phyloP scores from a whole-genome alignment of 2,888 invertebrate genomes.

The Neoitamus cyanurus region DNA sequence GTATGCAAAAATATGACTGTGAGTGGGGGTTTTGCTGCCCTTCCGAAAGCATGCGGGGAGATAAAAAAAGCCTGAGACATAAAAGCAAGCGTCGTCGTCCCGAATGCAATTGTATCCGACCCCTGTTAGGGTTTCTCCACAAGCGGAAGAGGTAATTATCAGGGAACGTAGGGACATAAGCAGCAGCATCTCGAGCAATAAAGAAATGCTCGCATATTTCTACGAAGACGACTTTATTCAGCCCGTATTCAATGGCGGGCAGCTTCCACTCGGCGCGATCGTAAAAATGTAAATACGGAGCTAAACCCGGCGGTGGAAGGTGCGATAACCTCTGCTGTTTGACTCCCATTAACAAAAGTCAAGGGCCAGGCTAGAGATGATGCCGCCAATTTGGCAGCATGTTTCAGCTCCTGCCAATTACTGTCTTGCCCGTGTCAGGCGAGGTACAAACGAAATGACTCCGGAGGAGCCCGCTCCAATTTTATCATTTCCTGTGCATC shows the following conservation, averaged over 20 bases:
- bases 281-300: constrained; percentile 47
- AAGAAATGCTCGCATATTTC: not conserved
- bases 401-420: not conserved
- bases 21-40: too few relatives aligned
- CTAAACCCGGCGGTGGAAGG: not conserved
- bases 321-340: not conserved
- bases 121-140: too few relatives aligned
- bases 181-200: not conserved
- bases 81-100: too few relatives aligned
- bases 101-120: too few relatives aligned
- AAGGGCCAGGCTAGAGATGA: not conserved
- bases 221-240: not conserved
- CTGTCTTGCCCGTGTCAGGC: not conserved
- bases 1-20: too few relatives aligned
- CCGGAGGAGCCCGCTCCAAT: not conserved
- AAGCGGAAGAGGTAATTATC: too few relatives aligned
- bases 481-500: constrained; percentile 40
- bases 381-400: constrained; percentile 4
- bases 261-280: not conserved
- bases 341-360: not conserved
- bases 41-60: too few relatives aligned
- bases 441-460: not conserved
- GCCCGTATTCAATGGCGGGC: not conserved
- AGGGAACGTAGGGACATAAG: too few relatives aligned
- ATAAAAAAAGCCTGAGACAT: too few relatives aligned